Evolutionary conservation across 2,888 invertebrate genomes (phyloP), one percentile per base, ranked within the genome.

Genomic region (Timema podura): DNA sequence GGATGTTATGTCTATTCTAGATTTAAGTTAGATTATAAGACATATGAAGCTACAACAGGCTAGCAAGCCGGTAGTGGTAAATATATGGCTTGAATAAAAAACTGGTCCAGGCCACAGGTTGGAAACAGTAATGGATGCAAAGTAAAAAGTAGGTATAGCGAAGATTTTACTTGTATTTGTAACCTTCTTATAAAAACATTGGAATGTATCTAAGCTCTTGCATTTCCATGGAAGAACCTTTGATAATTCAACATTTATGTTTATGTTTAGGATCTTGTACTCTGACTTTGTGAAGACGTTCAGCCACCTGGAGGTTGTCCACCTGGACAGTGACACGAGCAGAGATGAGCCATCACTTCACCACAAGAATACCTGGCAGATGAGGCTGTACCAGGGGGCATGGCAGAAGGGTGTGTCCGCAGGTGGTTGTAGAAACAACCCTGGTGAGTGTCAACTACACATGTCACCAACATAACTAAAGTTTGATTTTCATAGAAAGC

Each of bases 371-470:
- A 91, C 91, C 64, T 96, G 95, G 95, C 91, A 92, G 79, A 91
- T 94, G 88, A 87, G 91, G 77, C 87, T 93, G 79, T 92, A 91
- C 79, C 93, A 94, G 78, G 93, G 94, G 0, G 88, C 89, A 47
- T 95, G 95, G 95, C 89, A 90, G 77, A 85, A 88, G 71, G 95
- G 95, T 0, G 94, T 95, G 0, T 89, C 93, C 0, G 94, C 95
- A 0, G 95, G 95, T 5, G 95, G 95, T 49, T 95, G 95, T 80
- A 84, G 94, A 75, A 95, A 95, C 81, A 91, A 94, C 80, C 89
- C 89, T 79, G 87, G 90, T 89, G 77, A 48, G 46, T 64, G 46
- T 16, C n/a, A n/a, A n/a, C n/a, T n/a, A n/a, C n/a, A n/a, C n/a
- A n/a, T n/a, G n/a, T n/a, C n/a, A n/a, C n/a, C n/a, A n/a, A n/a